Evolutionary conservation across 2,113 vertebrate species (phyloP), one percentile per base, ranked within the genome.

Genomic region (Pleuronectes platessa): DNA sequence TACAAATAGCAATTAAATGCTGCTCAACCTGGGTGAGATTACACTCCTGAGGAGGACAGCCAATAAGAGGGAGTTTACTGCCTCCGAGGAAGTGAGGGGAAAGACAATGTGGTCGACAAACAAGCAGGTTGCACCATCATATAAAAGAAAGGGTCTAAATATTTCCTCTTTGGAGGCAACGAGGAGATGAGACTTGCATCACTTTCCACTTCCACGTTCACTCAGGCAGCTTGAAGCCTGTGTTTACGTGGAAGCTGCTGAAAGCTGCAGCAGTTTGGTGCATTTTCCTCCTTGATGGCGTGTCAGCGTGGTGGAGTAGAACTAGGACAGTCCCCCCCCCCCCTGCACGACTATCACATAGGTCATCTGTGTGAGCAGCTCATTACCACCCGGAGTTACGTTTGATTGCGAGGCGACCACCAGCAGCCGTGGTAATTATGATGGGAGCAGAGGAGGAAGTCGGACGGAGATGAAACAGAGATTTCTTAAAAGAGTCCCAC

Each of bases 1-100:
- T 79, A 79, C 80, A 40, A 86, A 90, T 78, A 84, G 90, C 90
- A 92, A 93, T 94, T 92, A 92, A 93, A 93, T 78, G 88, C 86
- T 81, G 85, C 87, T 90, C 82, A 91, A 89, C 81, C 89, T 91
- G 73, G 64, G 88, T 79, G 69, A 92, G 90, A 92, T 91, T 90
- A 88, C 82, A 74, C 78, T 86, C 83, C 71, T 72, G 86, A 87
- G 81, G 72, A 84, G 86, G 85, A 81, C 87, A 86, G 71, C 75
- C 83, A 77, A 86, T 87, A 76, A 85, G 86, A 81, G 83, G 70
- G 74, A 65, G 61, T 87, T 79, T 83, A 92, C 86, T 86, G 83
- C 67, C 71, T 79, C 47, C 0, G 74, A 88, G 75, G 2, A 76
- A 76, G 67, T 15, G 49, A 79, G 67, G 66, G 66, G 49, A 81